Conservation (phyloP, 2,888 invertebrate species). For the Meteorus cinctellus region DNA sequence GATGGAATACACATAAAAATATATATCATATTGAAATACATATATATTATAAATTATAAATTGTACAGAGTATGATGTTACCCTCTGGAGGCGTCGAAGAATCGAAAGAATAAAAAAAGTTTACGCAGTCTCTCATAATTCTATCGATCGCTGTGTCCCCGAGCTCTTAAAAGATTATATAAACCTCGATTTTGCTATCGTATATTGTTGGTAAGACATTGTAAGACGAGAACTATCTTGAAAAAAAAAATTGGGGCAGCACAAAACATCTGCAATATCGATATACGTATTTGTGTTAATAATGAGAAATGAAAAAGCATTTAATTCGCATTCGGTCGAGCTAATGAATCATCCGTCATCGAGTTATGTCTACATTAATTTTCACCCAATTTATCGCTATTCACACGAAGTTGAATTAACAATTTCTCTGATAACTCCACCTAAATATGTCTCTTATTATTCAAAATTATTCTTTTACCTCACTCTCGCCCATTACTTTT, state of each 20-base stretch:
- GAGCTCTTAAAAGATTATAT: background rate
- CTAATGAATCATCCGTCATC: conserved; percentile 13
- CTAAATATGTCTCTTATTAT: background rate
- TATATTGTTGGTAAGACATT: background rate
- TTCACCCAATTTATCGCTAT: conserved; percentile 17
- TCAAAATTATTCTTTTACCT: background rate
- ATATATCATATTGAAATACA: background rate
- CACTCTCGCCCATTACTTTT: background rate
- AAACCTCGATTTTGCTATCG: background rate
- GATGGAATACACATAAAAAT: background rate
- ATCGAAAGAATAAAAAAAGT: background rate
- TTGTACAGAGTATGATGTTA: background rate
- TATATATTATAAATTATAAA: background rate
- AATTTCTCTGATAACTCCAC: background rate
- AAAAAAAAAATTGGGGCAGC: background rate
- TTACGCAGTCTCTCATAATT: background rate
- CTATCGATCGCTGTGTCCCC: background rate
- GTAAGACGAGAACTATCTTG: background rate
- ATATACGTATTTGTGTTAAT: background rate
- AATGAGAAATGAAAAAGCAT: background rate
- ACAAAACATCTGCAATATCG: background rate
- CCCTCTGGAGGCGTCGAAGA: background rate
- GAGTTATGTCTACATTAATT: conserved; percentile 16
- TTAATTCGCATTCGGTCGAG: background rate
- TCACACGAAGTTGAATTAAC: conserved; percentile 11